phyloP scores from a whole-genome alignment of 2,888 invertebrate species.

The Pammene fasciana region DNA sequence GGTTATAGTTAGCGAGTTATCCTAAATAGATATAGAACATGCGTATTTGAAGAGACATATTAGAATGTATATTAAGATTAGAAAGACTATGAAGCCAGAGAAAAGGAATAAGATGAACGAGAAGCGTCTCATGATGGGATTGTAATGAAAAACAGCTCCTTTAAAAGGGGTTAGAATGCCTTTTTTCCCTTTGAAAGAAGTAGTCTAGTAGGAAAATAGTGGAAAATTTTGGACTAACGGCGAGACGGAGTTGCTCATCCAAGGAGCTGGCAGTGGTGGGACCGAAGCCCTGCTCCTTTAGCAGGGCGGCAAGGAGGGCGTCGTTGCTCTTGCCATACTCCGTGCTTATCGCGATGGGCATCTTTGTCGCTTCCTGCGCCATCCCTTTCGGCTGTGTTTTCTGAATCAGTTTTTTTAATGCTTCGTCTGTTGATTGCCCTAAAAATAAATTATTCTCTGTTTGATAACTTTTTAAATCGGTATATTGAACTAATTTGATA shows the following conservation, averaged over 20 bases:
- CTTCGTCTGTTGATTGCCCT: conserved; percentile 78
- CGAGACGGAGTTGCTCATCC: conserved; percentile 82
- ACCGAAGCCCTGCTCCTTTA: conserved; percentile 88
- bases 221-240: conserved; percentile 74
- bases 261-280: conserved; percentile 87
- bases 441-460: neutral
- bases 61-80: conserved; percentile 43
- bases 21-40: conserved; percentile 49
- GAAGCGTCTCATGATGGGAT: conserved; percentile 39
- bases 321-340: conserved; percentile 86
- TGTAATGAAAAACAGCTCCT: conserved; percentile 40
- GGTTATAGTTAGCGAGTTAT: conserved; percentile 64
- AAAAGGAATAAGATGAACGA: conserved; percentile 39
- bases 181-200: conserved; percentile 36
- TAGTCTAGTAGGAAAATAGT: conserved; percentile 45
- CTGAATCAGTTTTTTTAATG: conserved; percentile 70
- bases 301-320: conserved; percentile 86
- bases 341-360: conserved; percentile 75
- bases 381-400: conserved; percentile 67
- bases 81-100: conserved; percentile 37
- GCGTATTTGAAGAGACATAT: conserved; percentile 45
- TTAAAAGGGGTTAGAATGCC: conserved; percentile 39
- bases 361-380: conserved; percentile 72
- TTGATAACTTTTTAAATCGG: neutral
- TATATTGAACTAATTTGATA: neutral